Percentiles rank a stretch among this genome's conserved stretches.
Conservation (phyloP, 2,113 vertebrate species). For the Corydoras maculifer region DNA sequence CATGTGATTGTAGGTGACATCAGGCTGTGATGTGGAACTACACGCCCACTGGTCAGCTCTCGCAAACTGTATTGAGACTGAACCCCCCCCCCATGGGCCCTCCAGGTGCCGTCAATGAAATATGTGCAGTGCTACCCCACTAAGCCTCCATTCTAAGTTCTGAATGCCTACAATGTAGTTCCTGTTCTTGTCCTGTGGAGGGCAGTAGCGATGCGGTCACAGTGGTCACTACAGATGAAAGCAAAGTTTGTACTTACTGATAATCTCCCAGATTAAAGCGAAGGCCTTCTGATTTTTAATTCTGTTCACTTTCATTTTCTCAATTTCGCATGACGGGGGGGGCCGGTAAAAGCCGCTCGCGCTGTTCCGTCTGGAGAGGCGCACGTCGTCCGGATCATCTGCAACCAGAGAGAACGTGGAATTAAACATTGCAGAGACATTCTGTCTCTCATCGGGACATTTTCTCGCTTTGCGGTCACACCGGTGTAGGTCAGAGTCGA, state of each 20-base stretch:
- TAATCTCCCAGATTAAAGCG: slow-evolving; percentile 79
- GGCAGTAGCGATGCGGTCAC: no score
- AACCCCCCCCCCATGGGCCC: no score
- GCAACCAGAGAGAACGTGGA: neutral
- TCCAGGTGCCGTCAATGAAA: no score
- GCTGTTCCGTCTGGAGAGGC: slow-evolving; percentile 71
- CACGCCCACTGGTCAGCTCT: no score
- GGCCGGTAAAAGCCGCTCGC: slow-evolving; percentile 76
- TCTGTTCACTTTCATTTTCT: slow-evolving; percentile 75
- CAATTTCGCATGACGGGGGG: slow-evolving; percentile 71
- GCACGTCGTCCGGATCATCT: slow-evolving; percentile 69
- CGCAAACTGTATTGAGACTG: no score
- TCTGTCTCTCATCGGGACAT: no score
- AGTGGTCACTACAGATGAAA: no score
- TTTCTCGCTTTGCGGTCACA: slow-evolving; percentile 38
- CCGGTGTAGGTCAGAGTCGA: slow-evolving; percentile 49
- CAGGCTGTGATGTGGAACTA: no score
- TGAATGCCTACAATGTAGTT: no score
- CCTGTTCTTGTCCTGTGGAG: no score
- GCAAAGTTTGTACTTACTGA: slow-evolving; percentile 61
- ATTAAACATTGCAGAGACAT: no score
- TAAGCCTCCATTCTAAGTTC: slow-evolving; percentile 34
- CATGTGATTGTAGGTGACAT: no score
- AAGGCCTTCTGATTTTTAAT: slow-evolving; percentile 87
- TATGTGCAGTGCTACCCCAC: slow-evolving; percentile 14